Conservation (phyloP, 2,797 vertebrate genomes). For the Cuculus canorus region DNA sequence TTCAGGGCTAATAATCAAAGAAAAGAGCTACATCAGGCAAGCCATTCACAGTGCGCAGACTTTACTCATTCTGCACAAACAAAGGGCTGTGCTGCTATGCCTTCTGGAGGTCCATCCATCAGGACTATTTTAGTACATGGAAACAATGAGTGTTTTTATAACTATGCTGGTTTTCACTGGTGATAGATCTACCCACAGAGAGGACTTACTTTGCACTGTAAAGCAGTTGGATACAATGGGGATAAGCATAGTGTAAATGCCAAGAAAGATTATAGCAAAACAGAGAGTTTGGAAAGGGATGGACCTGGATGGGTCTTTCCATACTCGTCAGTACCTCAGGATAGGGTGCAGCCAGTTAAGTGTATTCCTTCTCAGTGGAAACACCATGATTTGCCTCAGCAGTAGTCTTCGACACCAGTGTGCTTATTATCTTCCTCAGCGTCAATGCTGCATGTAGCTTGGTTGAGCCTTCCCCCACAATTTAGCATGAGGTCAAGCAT, state of each 20-base stretch:
- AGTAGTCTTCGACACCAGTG: background rate
- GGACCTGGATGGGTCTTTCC: background rate
- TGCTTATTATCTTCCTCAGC: background rate
- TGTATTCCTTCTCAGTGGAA: background rate
- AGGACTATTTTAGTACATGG: background rate
- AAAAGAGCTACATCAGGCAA: background rate
- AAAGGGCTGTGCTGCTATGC: background rate
- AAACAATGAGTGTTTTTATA: background rate
- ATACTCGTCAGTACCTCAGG: accelerated
- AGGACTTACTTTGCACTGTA: background rate
- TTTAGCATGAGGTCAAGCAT: background rate
- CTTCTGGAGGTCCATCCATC: background rate
- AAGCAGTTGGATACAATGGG: background rate
- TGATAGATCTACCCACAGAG: background rate
- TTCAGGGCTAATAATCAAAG: background rate
- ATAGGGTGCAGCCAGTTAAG: background rate
- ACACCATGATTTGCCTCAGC: background rate
- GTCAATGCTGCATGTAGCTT: background rate
- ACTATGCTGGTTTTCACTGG: background rate
- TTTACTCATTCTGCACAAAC: background rate
- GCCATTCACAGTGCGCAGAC: background rate
- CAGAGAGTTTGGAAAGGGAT: background rate
- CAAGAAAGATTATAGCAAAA: background rate
- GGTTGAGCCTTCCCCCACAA: background rate
- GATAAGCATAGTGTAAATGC: background rate